phyloP scores from a whole-genome alignment of 2,113 vertebrate species.

The Oreochromis tanganicae region DNA sequence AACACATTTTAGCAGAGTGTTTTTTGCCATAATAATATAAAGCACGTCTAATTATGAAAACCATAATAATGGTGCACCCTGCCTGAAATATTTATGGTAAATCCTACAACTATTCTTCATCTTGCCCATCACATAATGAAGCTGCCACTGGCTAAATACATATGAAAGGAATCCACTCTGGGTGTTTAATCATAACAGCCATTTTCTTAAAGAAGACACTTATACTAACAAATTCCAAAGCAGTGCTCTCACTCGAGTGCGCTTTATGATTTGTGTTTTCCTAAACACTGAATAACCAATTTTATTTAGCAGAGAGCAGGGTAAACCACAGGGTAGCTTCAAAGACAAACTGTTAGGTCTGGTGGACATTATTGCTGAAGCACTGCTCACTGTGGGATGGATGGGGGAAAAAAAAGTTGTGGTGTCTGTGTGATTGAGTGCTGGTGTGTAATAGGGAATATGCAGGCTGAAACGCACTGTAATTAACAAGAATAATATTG shows the following conservation, averaged over 20 bases:
- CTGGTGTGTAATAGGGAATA: constrained; percentile 22
- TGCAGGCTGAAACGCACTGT: constrained; percentile 39
- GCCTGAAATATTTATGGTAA: constrained; percentile 9
- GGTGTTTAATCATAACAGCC: constrained; percentile 35
- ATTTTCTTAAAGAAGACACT: constrained; percentile 43
- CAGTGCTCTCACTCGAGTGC: not conserved
- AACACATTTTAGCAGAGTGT: not conserved
- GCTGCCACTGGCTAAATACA: constrained; percentile 58
- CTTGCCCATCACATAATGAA: constrained; percentile 28
- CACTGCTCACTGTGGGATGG: not conserved
- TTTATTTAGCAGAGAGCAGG: not conserved
- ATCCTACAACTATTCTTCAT: constrained; percentile 18
- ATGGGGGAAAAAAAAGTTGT: not conserved
- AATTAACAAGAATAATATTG: constrained; percentile 68
- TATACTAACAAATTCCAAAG: not conserved
- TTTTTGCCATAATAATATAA: not conserved
- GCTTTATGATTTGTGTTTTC: not conserved
- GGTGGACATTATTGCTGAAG: not conserved
- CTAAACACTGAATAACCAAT: not conserved
- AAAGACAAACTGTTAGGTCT: constrained; percentile 5
- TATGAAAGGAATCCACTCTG: constrained; percentile 33
- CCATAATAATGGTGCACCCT: not conserved
- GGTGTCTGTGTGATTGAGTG: constrained; percentile 13
- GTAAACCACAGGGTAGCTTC: not conserved
- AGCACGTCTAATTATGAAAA: not conserved